Percentiles rank a stretch among this genome's conserved stretches.
Evolutionary conservation across 2,797 vertebrate genomes (phyloP).

Genomic region (Poecilia picta): DNA sequence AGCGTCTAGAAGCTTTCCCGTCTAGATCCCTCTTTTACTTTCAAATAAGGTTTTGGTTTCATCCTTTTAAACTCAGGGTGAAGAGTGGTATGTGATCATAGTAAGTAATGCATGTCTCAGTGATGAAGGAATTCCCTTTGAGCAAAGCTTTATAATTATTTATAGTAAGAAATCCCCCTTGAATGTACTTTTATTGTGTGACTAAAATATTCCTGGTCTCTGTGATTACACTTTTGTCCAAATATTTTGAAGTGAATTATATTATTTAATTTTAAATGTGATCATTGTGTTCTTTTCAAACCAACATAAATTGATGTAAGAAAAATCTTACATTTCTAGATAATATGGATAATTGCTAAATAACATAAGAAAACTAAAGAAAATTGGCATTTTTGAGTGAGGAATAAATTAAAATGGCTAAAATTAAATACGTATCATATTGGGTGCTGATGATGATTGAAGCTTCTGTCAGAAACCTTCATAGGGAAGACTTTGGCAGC

Average conservation of each 20-base stretch:
- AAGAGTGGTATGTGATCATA: conserved; percentile 19
- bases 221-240: background rate
- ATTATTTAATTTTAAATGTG: background rate
- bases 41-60: conserved; percentile 56
- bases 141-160: background rate
- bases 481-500: background rate
- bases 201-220: background rate
- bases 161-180: background rate
- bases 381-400: background rate
- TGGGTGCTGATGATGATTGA: background rate
- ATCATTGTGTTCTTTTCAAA: background rate
- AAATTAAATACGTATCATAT: background rate
- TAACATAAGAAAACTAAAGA: background rate
- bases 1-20: conserved; percentile 26
- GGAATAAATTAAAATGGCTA: background rate
- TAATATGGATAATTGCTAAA: background rate
- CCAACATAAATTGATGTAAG: background rate
- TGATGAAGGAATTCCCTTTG: conserved; percentile 1
- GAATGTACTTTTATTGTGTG: background rate
- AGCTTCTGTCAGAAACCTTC: background rate
- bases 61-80: conserved; percentile 22
- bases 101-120: conserved; percentile 13
- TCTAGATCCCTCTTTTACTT: conserved; percentile 64
- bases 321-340: background rate
- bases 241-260: background rate